A percentile compares a stretch with the other conserved stretches of the same genome.
Evolutionary conservation across 2,797 vertebrate genomes (phyloP).

Genomic region (Linurgus olivaceus): DNA sequence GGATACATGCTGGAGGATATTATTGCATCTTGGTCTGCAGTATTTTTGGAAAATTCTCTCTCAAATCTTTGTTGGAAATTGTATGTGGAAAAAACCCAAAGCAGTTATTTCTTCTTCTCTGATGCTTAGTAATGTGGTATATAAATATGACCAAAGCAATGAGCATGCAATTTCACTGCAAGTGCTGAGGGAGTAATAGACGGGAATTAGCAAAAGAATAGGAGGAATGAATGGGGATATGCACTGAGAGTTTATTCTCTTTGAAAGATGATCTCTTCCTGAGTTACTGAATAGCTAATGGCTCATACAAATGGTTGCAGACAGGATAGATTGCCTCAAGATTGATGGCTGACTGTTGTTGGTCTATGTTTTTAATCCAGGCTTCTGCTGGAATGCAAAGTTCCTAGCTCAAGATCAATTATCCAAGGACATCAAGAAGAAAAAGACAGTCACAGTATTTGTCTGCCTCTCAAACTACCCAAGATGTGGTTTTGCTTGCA

Average conservation of each 20-base stretch:
- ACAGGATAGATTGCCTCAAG: constrained; percentile 41
- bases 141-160: background rate
- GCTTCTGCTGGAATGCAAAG: constrained; percentile 44
- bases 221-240: constrained; percentile 56
- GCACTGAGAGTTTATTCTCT: constrained; percentile 49
- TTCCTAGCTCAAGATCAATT: constrained; percentile 37
- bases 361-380: constrained; percentile 56
- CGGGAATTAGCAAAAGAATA: constrained; percentile 57
- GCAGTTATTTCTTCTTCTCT: background rate
- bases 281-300: constrained; percentile 68
- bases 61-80: background rate
- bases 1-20: background rate
- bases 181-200: constrained; percentile 73
- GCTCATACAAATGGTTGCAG: constrained; percentile 62
- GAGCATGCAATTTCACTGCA: constrained; percentile 54
- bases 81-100: background rate
- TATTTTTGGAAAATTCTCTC: background rate
- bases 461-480: background rate
- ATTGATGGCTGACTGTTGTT: constrained; percentile 53
- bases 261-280: constrained; percentile 73
- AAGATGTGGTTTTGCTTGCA: background rate
- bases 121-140: background rate
- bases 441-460: constrained; percentile 5
- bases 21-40: background rate
- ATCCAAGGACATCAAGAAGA: constrained; percentile 1